These are phyloP conservation scores for Syngnathus acus DNA, from an alignment of 2,797 vertebrate genomes.

Conservation along the genomic window DNA sequence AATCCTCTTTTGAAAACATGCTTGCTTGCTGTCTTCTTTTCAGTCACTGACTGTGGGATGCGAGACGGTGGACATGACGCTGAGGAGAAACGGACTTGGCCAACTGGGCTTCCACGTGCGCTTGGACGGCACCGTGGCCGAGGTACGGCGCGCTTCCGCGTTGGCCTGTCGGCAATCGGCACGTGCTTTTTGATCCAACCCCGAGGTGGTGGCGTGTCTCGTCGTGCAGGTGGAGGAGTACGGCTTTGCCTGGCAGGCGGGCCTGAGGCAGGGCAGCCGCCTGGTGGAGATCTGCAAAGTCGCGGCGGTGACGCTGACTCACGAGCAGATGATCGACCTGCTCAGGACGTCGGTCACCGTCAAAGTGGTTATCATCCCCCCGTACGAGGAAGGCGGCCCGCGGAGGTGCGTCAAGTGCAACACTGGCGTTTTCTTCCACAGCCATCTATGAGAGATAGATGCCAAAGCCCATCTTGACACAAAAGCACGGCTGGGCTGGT, in stretches of 20 bases:
- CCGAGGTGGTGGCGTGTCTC: slow-evolving; percentile 1
- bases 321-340: slow-evolving; percentile 95
- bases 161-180: background rate
- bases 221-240: slow-evolving; percentile 83
- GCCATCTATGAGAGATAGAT: background rate
- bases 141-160: slow-evolving; percentile 47
- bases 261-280: slow-evolving; percentile 86
- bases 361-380: slow-evolving; percentile 89
- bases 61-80: slow-evolving; percentile 90
- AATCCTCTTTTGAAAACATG: background rate
- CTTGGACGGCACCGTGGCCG: slow-evolving; percentile 85
- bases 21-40: background rate
- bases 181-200: background rate
- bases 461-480: slow-evolving; percentile 13
- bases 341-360: slow-evolving; percentile 91
- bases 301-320: slow-evolving; percentile 83
- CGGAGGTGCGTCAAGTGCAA: slow-evolving; percentile 70
- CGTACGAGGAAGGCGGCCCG: slow-evolving; percentile 81
- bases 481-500: slow-evolving; percentile 42
- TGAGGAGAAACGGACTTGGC: slow-evolving; percentile 86
- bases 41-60: slow-evolving; percentile 83
- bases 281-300: slow-evolving; percentile 95
- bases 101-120: slow-evolving; percentile 94
- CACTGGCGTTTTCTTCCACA: background rate
- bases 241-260: slow-evolving; percentile 94